Percentiles rank a stretch among this genome's conserved stretches.
These are phyloP conservation scores for Apistogramma diplotaenia DNA, from an alignment of 2,113 vertebrate genomes.

Conservation along the genomic window DNA sequence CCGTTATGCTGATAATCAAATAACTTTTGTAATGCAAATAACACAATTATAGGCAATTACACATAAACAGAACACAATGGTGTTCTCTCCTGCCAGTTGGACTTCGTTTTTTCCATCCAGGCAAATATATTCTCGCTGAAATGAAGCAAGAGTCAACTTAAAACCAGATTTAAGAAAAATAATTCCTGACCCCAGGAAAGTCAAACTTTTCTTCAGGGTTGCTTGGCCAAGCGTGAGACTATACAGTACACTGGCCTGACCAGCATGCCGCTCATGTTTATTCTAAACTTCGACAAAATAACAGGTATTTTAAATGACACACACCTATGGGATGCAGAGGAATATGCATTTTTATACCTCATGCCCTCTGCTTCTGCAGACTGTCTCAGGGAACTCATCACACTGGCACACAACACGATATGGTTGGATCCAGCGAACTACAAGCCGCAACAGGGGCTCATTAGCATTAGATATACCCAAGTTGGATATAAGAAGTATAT, in stretches of 20 bases:
- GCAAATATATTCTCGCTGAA: not conserved
- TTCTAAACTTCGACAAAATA: slow-evolving; percentile 3
- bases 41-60: not conserved
- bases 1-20: not conserved
- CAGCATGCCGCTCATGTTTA: not conserved
- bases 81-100: not conserved
- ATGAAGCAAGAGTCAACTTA: not conserved
- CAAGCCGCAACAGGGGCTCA: slow-evolving; percentile 29
- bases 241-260: not conserved
- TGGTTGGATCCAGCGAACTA: slow-evolving; percentile 31
- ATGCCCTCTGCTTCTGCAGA: slow-evolving; percentile 22
- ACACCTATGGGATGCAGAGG: not conserved
- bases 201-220: not conserved
- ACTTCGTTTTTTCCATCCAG: not conserved
- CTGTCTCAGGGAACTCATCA: slow-evolving; percentile 13
- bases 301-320: slow-evolving; percentile 9
- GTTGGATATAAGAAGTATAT: not conserved
- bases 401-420: slow-evolving; percentile 29
- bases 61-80: not conserved
- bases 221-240: not conserved
- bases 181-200: not conserved
- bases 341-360: slow-evolving; percentile 16
- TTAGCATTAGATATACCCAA: slow-evolving; percentile 24
- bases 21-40: not conserved
- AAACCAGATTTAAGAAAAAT: not conserved